phyloP scores from a whole-genome alignment of 1,140 invertebrate species.

The Mylabris phalerata region DNA sequence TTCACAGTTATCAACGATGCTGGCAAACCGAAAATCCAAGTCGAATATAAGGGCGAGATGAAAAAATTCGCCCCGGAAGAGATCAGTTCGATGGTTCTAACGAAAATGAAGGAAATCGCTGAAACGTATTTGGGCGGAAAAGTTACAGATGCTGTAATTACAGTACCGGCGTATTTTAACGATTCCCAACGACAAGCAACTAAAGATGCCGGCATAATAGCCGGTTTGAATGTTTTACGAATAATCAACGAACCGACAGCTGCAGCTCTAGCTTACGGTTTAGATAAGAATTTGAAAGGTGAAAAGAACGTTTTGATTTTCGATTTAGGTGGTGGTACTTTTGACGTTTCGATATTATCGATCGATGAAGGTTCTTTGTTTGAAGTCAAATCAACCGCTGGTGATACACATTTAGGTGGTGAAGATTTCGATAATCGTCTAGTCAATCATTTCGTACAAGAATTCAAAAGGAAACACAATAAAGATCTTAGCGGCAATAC shows the following conservation, averaged over 20 bases:
- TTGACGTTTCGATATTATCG: no score
- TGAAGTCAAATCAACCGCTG: no score
- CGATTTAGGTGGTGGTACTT: no score
- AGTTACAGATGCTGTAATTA: constrained; percentile 60
- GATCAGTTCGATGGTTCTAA: constrained; percentile 66
- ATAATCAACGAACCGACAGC: constrained; percentile 80
- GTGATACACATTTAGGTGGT: no score
- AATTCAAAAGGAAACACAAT: constrained; percentile 81
- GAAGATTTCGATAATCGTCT: constrained; percentile 50
- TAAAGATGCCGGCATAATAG: no score
- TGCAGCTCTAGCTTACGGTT: constrained; percentile 75
- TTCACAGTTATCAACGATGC: constrained; percentile 63
- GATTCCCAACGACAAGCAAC: no score
- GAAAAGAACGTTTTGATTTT: constrained; percentile 43
- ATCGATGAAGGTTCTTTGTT: no score
- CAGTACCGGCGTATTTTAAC: constrained; percentile 41
- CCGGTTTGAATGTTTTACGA: constrained; percentile 64
- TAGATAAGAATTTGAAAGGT: constrained; percentile 79
- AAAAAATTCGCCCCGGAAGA: constrained; percentile 79
- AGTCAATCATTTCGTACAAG: constrained; percentile 64
- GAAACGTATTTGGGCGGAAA: constrained; percentile 50
- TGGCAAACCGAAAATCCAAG: constrained; percentile 68
- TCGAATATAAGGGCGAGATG: constrained; percentile 68
- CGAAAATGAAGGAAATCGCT: constrained; percentile 56
- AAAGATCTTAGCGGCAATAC: constrained; percentile 69